A percentile compares a stretch with the other conserved stretches of the same genome.
Evolutionary conservation across 2,797 vertebrate species (phyloP).

Genomic region (Arctocebus calabarensis): DNA sequence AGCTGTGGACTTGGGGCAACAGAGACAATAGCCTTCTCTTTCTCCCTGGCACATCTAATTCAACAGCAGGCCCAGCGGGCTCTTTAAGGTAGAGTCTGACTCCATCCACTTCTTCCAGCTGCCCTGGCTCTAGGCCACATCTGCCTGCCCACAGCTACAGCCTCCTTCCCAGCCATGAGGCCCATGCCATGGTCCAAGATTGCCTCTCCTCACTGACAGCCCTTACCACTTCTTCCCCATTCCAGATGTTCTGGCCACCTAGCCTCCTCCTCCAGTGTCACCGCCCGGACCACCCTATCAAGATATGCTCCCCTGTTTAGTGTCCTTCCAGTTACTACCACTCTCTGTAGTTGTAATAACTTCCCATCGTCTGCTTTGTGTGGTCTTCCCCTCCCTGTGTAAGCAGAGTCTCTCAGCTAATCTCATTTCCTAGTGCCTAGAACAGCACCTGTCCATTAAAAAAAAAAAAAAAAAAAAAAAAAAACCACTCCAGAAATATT

Average conservation of each 20-base stretch:
- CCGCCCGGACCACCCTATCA: neutral
- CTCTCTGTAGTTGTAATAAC: neutral
- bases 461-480: neutral
- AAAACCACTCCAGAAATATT: neutral
- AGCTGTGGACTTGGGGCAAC: neutral
- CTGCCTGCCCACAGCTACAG: neutral
- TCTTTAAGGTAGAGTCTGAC: neutral
- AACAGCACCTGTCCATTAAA: neutral
- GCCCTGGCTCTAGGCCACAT: neutral
- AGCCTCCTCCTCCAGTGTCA: neutral
- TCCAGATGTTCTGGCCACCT: neutral
- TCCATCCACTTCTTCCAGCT: neutral
- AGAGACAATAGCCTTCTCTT: neutral
- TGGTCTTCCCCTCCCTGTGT: neutral
- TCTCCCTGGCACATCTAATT: fast-evolving
- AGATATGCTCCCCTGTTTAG: neutral
- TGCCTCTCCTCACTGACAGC: neutral
- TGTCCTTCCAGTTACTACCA: neutral
- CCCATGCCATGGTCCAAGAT: fast-evolving
- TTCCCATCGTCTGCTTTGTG: neutral
- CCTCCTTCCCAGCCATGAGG: neutral
- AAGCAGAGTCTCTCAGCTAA: neutral
- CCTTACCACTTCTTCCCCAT: fast-evolving
- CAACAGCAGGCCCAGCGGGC: neutral
- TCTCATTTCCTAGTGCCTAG: neutral